phyloP scores from a whole-genome alignment of 2,113 vertebrate genomes.

The Lonchura striata region DNA sequence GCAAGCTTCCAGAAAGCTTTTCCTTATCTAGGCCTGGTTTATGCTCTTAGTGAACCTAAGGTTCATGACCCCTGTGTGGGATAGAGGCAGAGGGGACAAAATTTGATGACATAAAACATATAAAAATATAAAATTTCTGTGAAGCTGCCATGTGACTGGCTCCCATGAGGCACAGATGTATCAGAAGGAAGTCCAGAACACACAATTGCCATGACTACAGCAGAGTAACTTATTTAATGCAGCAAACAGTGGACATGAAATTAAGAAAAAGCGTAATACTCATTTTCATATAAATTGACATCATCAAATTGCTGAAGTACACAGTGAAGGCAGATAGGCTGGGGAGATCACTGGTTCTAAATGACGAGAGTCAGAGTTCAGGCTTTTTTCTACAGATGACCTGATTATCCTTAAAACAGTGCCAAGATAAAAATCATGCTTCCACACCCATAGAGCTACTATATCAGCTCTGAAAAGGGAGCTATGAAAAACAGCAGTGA shows the following conservation, averaged over 20 bases:
- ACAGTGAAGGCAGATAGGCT: background rate
- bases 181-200: background rate
- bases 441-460: background rate
- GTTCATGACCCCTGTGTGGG: background rate
- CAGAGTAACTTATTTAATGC: background rate
- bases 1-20: background rate
- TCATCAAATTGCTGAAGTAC: background rate
- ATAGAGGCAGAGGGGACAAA: background rate
- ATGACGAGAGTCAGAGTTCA: background rate
- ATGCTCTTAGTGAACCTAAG: background rate
- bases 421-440: background rate
- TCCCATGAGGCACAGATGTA: background rate
- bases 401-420: background rate
- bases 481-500: background rate
- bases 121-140: background rate
- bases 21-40: background rate
- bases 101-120: background rate
- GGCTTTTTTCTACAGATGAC: background rate
- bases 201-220: background rate
- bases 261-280: background rate
- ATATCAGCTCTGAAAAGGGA: background rate
- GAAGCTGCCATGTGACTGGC: background rate
- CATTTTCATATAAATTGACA: background rate
- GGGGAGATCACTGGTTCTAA: background rate
- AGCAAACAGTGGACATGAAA: background rate